Percentiles rank a stretch among this genome's conserved stretches.
Evolutionary conservation across 2,888 invertebrate genomes (phyloP).

Genomic region (Nebria brevicollis): DNA sequence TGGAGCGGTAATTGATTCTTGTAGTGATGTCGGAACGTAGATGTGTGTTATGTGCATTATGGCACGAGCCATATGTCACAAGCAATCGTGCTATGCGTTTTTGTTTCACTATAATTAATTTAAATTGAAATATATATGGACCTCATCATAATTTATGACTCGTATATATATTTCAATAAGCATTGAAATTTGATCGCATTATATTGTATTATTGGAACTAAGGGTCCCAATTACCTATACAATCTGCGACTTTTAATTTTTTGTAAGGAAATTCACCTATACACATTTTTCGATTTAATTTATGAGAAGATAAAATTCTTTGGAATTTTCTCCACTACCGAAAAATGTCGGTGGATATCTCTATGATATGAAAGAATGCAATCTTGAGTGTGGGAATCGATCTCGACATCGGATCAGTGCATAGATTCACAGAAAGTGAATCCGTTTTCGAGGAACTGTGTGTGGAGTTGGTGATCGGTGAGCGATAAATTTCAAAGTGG

Average conservation of each 20-base stretch:
- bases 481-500: background rate
- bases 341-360: background rate
- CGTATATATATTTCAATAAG: background rate
- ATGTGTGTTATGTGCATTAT: background rate
- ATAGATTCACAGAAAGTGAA: conserved; percentile 15
- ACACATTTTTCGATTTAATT: background rate
- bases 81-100: background rate
- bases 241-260: too few species aligned
- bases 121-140: background rate
- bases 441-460: conserved; percentile 12
- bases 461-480: background rate
- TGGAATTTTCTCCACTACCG: background rate
- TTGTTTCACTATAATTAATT: conserved; percentile 1
- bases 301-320: background rate
- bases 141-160: background rate
- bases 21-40: background rate
- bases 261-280: too few species aligned
- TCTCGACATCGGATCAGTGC: background rate
- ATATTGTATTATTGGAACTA: too few species aligned
- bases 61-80: conserved; percentile 1
- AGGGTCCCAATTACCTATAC: too few species aligned
- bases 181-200: background rate
- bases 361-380: background rate
- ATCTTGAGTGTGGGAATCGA: background rate
- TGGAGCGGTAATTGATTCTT: background rate